phyloP scores from a whole-genome alignment of 2,113 vertebrate genomes.

The Mohoua ochrocephala region DNA sequence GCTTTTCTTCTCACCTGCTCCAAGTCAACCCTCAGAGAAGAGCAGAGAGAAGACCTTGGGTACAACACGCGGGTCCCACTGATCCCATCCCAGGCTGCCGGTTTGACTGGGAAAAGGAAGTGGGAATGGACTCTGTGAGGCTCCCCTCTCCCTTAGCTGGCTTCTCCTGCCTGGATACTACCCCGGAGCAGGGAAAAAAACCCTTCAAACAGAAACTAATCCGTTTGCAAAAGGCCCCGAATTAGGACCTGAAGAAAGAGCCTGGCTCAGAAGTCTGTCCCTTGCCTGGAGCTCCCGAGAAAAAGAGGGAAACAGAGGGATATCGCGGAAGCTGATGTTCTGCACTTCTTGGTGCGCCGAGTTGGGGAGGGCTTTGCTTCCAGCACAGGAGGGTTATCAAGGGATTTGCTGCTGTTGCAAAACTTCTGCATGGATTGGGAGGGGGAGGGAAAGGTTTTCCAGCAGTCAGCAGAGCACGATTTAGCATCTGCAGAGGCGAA shows the following conservation, averaged over 20 bases:
- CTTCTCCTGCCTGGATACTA: not conserved
- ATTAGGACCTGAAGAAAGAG: conserved; percentile 26
- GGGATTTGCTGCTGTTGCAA: conserved; percentile 65
- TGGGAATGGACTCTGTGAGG: not conserved
- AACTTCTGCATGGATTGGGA: conserved; percentile 51
- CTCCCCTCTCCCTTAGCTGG: not conserved
- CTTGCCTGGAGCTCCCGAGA: conserved; percentile 38
- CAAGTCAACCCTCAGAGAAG: not conserved
- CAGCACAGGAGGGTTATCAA: conserved; percentile 52
- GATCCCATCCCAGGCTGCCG: not conserved
- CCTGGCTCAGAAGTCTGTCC: conserved; percentile 4
- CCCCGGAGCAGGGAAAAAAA: not conserved
- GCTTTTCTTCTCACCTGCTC: not conserved
- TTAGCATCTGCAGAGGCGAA: conserved; percentile 58
- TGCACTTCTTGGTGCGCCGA: conserved; percentile 18
- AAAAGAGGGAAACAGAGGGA: not conserved
- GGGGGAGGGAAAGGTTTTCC: conserved; percentile 54
- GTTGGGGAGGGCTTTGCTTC: conserved; percentile 59
- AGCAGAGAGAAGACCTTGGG: not conserved
- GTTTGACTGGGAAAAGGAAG: not conserved
- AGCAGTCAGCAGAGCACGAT: conserved; percentile 59
- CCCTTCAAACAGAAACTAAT: conserved; percentile 55
- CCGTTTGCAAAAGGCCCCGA: conserved; percentile 24
- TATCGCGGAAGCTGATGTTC: not conserved
- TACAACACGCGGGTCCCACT: not conserved